phyloP scores from a whole-genome alignment of 2,888 invertebrate genomes.

The Stenolophus ochropezus region DNA sequence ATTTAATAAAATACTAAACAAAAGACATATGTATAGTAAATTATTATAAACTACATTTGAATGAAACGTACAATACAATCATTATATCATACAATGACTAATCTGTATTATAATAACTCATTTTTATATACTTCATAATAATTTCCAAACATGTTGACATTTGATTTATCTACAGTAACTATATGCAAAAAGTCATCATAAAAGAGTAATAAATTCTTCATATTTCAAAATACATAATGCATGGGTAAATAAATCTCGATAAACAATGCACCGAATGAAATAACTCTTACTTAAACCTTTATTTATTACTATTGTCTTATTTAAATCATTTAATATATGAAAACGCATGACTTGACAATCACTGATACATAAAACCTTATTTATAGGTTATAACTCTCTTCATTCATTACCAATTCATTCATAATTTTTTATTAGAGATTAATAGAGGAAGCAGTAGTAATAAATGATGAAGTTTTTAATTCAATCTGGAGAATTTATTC shows the following conservation, averaged over 20 bases:
- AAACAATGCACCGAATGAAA: neutral
- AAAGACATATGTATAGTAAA: no score
- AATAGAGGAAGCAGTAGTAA: neutral
- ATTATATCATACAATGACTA: no score
- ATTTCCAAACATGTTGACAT: neutral
- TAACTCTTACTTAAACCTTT: neutral
- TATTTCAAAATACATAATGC: neutral
- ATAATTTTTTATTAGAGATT: slow-evolving; percentile 1
- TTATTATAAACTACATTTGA: no score
- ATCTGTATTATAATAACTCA: neutral
- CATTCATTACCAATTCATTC: neutral
- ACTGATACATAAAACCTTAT: neutral
- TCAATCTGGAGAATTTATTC: neutral
- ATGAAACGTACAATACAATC: no score
- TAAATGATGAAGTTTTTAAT: neutral
- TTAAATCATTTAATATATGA: neutral
- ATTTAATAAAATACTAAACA: no score
- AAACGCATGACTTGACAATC: neutral
- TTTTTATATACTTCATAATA: neutral
- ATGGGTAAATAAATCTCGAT: neutral
- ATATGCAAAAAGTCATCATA: neutral
- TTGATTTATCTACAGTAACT: neutral
- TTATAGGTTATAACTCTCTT: neutral
- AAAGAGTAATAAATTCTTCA: neutral
- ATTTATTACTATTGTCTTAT: neutral